Percentiles rank a stretch among this genome's conserved stretches.
Evolutionary conservation across 2,888 invertebrate genomes (phyloP).

Genomic region (Sinodicranocentrus sp.): DNA sequence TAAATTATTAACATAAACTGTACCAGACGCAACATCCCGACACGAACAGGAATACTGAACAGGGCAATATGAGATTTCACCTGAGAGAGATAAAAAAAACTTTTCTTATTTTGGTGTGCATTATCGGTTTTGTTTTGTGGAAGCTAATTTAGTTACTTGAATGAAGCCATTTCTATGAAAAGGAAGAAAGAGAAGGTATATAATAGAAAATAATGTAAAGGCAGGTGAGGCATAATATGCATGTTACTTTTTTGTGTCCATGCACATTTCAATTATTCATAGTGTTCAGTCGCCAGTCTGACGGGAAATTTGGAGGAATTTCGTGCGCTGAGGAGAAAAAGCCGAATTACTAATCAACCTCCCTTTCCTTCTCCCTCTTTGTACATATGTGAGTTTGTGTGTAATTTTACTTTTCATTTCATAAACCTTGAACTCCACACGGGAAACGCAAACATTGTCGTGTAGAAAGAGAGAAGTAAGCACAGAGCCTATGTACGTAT

Average conservation of each 20-base stretch:
- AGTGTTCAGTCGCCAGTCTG: conserved; percentile 61
- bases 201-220: conserved; percentile 14
- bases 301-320: conserved; percentile 42
- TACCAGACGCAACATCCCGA: too few species aligned
- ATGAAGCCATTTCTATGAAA: too few species aligned
- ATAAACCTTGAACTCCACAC: conserved; percentile 62
- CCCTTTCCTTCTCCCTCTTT: conserved; percentile 13
- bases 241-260: background rate
- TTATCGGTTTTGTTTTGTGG: too few species aligned
- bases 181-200: too few species aligned
- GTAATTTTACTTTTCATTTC: conserved; percentile 32
- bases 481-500: conserved; percentile 13
- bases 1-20: conserved; percentile 32
- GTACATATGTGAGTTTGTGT: conserved; percentile 19
- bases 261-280: conserved; percentile 62
- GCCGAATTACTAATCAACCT: conserved; percentile 58
- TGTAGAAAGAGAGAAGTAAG: conserved; percentile 30
- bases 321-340: conserved; percentile 52
- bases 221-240: too few species aligned
- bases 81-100: too few species aligned
- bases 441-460: conserved; percentile 42
- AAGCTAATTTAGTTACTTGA: too few species aligned
- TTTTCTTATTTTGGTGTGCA: too few species aligned
- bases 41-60: too few species aligned
- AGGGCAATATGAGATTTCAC: too few species aligned